Percentiles rank a stretch among this genome's conserved stretches.
Conservation (phyloP, 2,113 vertebrate genomes). For the Nycticebus coucang region DNA sequence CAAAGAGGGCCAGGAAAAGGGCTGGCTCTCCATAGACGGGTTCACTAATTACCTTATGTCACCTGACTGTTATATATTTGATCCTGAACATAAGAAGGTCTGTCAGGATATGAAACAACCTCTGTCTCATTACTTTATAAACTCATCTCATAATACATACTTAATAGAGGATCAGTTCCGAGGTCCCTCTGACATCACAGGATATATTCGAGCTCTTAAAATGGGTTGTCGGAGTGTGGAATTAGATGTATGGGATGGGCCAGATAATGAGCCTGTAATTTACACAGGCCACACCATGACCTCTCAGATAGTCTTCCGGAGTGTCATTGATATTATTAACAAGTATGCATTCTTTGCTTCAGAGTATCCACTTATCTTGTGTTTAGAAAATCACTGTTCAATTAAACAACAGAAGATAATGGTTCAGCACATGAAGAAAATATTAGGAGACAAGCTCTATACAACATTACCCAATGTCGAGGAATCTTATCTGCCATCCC, state of each 20-base stretch:
- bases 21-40: constrained; percentile 96
- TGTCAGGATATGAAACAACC: constrained; percentile 99
- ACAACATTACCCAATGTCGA: constrained; percentile 89
- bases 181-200: constrained; percentile 98
- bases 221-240: constrained; percentile 98
- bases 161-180: constrained; percentile 99
- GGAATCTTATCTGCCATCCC: constrained; percentile 95
- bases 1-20: constrained; percentile 93
- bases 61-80: constrained; percentile 97
- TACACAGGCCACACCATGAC: constrained; percentile 99
- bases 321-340: constrained; percentile 95
- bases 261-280: constrained; percentile 96
- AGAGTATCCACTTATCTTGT: constrained; percentile 95
- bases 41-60: constrained; percentile 99
- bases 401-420: constrained; percentile 97
- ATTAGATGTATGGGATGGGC: constrained; percentile 98
- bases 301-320: constrained; percentile 96
- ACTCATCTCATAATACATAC: constrained; percentile 98
- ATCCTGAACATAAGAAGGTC: constrained; percentile 96
- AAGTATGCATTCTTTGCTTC: constrained; percentile 98
- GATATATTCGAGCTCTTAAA: constrained; percentile 97
- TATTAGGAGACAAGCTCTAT: constrained; percentile 94
- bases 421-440: constrained; percentile 97
- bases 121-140: constrained; percentile 98
- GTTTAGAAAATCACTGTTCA: constrained; percentile 98